Evolutionary conservation across 2,888 invertebrate genomes (phyloP).

Genomic region (Melinopterus prodromus): DNA sequence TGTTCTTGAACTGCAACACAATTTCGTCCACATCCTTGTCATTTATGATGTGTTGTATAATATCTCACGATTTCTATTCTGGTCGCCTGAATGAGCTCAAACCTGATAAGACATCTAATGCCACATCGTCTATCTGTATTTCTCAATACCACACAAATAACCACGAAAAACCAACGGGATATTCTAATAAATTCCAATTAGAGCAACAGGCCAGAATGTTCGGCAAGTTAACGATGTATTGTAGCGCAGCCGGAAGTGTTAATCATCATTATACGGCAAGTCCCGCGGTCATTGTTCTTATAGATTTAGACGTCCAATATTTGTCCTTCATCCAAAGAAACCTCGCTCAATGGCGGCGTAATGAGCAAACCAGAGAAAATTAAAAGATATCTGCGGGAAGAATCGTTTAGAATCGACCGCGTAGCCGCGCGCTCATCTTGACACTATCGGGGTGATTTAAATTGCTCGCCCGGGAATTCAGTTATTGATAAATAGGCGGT

Average conservation of each 20-base stretch:
- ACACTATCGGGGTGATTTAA: conserved; percentile 51
- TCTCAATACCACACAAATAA: neutral
- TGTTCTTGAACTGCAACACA: too few species aligned
- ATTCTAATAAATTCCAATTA: neutral
- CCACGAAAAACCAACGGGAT: neutral
- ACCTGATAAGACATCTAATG: too few species aligned
- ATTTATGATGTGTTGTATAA: too few species aligned
- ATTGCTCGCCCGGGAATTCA: conserved; percentile 47
- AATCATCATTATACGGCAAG: neutral
- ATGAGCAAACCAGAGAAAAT: conserved; percentile 21
- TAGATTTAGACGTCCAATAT: neutral
- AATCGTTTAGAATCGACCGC: conserved; percentile 10
- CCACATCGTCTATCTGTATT: neutral
- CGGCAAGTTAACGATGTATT: neutral
- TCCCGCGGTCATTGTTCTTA: neutral
- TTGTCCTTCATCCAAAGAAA: neutral
- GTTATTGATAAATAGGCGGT: neutral
- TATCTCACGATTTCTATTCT: too few species aligned
- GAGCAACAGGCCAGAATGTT: neutral
- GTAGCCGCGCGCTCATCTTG: conserved; percentile 33
- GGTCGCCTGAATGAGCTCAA: too few species aligned
- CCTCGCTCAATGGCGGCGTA: conserved; percentile 16
- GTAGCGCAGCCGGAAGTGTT: neutral
- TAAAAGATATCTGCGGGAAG: conserved; percentile 4
- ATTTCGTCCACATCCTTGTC: too few species aligned